These are phyloP conservation scores for Nestor notabilis DNA, from an alignment of 2,113 vertebrate species.

Conservation along the genomic window DNA sequence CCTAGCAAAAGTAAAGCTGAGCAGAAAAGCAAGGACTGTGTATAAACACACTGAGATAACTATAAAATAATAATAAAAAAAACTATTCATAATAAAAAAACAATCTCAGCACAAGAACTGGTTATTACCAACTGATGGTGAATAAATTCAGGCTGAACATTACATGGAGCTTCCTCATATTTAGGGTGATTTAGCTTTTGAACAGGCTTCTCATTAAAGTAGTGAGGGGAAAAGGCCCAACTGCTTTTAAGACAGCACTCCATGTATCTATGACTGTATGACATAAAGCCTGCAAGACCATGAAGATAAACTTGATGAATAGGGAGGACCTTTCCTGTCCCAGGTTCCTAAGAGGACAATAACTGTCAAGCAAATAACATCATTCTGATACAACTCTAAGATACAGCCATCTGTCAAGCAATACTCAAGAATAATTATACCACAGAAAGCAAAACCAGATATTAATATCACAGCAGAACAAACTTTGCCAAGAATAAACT, in stretches of 20 bases:
- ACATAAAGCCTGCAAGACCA: conserved; percentile 18
- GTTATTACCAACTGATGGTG: not conserved
- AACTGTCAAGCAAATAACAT: conserved; percentile 30
- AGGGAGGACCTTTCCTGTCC: conserved; percentile 20
- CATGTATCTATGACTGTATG: not conserved
- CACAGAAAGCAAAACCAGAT: not conserved
- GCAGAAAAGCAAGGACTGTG: not conserved
- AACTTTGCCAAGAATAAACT: not conserved
- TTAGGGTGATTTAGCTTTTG: not conserved
- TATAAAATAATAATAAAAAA: not conserved
- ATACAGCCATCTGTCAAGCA: conserved; percentile 1
- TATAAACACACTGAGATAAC: not conserved
- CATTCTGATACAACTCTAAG: not conserved
- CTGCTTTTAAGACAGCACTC: not conserved
- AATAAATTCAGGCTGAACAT: not conserved
- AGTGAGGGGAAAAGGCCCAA: not conserved
- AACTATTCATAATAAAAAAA: not conserved
- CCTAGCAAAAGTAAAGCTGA: not conserved
- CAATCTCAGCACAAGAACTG: not conserved
- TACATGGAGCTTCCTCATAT: not conserved
- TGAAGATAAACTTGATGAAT: conserved; percentile 52
- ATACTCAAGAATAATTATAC: not conserved
- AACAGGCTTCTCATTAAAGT: conserved; percentile 14
- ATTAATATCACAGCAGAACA: not conserved
- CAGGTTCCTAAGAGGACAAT: not conserved